Evolutionary conservation across 2,797 vertebrate species (phyloP), one percentile per base, ranked within the genome.

Genomic region (Enteromius treurensis): DNA sequence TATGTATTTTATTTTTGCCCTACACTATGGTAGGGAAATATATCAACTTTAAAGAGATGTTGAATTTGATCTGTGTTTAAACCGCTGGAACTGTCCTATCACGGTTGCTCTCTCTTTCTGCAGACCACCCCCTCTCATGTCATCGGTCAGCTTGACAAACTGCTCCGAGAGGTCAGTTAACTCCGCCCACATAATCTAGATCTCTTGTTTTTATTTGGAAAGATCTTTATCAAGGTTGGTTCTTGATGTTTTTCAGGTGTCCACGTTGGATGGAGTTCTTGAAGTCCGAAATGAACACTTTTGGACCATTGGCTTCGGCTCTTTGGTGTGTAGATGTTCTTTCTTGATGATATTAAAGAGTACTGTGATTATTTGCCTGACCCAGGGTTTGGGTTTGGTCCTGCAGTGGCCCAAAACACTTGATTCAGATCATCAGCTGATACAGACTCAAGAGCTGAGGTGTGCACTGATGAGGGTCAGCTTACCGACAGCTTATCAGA

Each of bases 251-350:
- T 67, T 87, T 86, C 89, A 99, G 98, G 97, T 98, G 80, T 99
- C 98, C 13, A 99, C 98, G 76, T 94, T 99, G 90, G 98, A 99
- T 88, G 98, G 98, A 0, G 98, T 99, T 60, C 92, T 99, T 86
- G 98, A 99, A 93, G 97, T 99, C 78, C 92, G 97, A 55, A 99
- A 99, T 75, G 98, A 99, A 82, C 98, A 99, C 90, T 99, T 99
- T 91, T 99, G 98, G 98, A 99, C 97, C 0, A 90, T 99, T 4
- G 97, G 97, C 69, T 99, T 99, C 87, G 98, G 97, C n/a, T 96
- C 96, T 81, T 91, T 99, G 97, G 98, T 99, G 93, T 79, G 95
- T 93, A 84, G 65, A 34, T 32, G 17, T 1, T 40, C 23, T 40
- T 51, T 53, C 14, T 62, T 45, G 64, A 71, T 68, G 4, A 14